Conservation (phyloP, 2,797 vertebrate species). For the Helarctos malayanus region DNA sequence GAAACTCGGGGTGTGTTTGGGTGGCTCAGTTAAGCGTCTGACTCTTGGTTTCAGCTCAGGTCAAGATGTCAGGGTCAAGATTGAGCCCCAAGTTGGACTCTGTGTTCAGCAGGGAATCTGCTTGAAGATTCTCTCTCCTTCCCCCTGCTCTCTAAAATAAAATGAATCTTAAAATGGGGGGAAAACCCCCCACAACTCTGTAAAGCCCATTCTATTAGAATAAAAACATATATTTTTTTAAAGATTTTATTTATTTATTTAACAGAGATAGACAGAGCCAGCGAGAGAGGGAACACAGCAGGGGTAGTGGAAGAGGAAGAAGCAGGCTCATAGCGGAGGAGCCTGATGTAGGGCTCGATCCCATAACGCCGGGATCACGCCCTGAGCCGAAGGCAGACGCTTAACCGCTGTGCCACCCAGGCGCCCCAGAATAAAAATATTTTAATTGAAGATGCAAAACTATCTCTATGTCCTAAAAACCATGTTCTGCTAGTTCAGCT, state of each 20-base stretch:
- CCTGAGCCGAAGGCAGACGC: too few species aligned
- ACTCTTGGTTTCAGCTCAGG: neutral
- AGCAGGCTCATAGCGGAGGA: too few species aligned
- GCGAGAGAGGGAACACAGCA: too few species aligned
- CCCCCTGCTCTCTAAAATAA: neutral
- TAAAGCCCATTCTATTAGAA: neutral
- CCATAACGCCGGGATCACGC: too few species aligned
- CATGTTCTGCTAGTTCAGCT: conserved; percentile 9
- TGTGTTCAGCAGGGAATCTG: neutral
- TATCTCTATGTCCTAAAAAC: conserved; percentile 23
- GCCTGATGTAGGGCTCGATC: too few species aligned
- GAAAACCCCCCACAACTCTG: neutral
- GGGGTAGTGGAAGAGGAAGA: too few species aligned
- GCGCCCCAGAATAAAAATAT: neutral
- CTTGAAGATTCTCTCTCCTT: neutral
- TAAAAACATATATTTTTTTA: neutral
- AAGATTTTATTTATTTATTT: too few species aligned
- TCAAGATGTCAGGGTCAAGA: neutral
- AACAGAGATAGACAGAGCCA: too few species aligned
- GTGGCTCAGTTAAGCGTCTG: neutral
- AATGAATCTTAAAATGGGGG: neutral
- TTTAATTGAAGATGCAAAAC: conserved; percentile 46
- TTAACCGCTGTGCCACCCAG: too few species aligned
- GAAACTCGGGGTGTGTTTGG: neutral
- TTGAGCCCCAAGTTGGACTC: neutral